Evolutionary conservation across 2,113 vertebrate genomes (phyloP).

Genomic region (Pseudorectes ferrugineus): DNA sequence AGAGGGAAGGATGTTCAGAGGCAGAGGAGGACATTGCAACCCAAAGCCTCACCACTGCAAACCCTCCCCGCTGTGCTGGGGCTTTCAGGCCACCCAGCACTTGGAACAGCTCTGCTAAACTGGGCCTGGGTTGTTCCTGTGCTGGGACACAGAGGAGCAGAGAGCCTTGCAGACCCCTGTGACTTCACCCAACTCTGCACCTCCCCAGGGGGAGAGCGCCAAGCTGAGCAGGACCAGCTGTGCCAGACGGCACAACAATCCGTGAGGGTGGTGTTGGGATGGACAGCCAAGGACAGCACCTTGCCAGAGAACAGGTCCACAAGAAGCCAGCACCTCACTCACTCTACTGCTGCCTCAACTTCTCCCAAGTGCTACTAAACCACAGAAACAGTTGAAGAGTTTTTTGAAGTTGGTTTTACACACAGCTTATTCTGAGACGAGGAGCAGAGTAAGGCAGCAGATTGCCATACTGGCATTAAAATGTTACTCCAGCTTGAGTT

Average conservation of each 20-base stretch:
- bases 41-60: not conserved
- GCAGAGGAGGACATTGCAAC: not conserved
- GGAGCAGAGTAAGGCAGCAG: not conserved
- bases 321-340: not conserved
- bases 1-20: not conserved
- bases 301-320: too few relatives aligned
- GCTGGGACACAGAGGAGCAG: rapidly evolving
- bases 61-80: not conserved
- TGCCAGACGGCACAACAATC: not conserved
- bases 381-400: not conserved
- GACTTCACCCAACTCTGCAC: not conserved
- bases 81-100: not conserved
- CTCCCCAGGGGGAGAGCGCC: not conserved
- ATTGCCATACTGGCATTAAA: not conserved
- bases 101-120: not conserved
- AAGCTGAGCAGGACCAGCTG: not conserved
- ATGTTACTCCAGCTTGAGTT: not conserved
- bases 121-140: not conserved
- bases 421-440: not conserved
- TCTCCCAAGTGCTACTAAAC: not conserved
- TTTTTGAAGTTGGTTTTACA: not conserved
- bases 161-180: not conserved
- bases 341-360: not conserved
- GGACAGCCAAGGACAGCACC: not conserved
- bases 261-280: not conserved